These are phyloP conservation scores for Pseudoatta argentina DNA, from an alignment of 1,140 invertebrate species.

Conservation along the genomic window DNA sequence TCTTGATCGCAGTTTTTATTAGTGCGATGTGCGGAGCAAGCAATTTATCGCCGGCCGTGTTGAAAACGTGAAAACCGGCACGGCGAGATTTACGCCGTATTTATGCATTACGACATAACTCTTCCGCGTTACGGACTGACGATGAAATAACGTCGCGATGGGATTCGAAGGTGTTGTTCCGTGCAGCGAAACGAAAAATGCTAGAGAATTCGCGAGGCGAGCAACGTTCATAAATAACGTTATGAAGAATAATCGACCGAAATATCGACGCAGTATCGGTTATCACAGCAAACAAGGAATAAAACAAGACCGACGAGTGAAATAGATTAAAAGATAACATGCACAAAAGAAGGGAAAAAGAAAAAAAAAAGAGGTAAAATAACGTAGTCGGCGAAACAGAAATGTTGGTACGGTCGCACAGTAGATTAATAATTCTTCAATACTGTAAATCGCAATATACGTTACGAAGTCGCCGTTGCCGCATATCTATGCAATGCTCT, in stretches of 20 bases:
- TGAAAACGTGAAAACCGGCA: slow-evolving; percentile 44
- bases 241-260: slow-evolving; percentile 23
- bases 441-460: slow-evolving; percentile 39
- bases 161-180: not conserved
- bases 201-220: not conserved
- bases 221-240: slow-evolving; percentile 28
- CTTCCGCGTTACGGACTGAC: slow-evolving; percentile 50
- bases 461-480: not conserved
- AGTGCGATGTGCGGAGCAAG: not conserved
- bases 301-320: slow-evolving; percentile 3
- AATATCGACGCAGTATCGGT: slow-evolving; percentile 15
- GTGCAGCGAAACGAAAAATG: slow-evolving; percentile 1
- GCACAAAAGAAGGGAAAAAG: not conserved
- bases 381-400: slow-evolving; percentile 22
- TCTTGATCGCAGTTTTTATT: slow-evolving; percentile 33
- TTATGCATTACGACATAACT: slow-evolving; percentile 55
- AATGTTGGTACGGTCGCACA: not conserved
- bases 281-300: slow-evolving; percentile 9
- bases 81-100: slow-evolving; percentile 50
- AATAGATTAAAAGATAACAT: not conserved
- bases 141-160: slow-evolving; percentile 46
- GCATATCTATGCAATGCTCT: not conserved
- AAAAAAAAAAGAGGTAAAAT: not conserved
- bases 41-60: slow-evolving; percentile 39
- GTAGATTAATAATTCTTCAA: slow-evolving; percentile 52